Base-by-base conservation (phyloP, 2,888 invertebrate genomes). In the Seira musarum region DNA sequence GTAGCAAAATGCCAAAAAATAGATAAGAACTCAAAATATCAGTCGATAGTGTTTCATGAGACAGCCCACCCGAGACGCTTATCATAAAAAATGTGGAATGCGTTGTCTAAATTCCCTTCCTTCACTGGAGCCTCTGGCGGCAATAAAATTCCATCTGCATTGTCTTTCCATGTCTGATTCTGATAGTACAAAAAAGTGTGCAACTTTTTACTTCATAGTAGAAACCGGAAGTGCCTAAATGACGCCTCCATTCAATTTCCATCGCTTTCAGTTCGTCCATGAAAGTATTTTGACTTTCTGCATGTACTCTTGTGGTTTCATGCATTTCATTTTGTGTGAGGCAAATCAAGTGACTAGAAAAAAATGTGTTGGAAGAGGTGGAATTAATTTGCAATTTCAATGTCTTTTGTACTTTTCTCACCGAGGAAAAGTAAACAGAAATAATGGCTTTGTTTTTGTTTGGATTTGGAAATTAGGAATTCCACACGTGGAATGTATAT, bases 41-140 rank as follows among this genome's bases (percentile, higher is more conserved):
- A 30, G 30, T 53, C n/a, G 13, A 15, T 53, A 53, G 53, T 30
- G 30, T 30, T 30, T 5, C 2, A 30, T 30, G 2, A 30, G 8
- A 53, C 6, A 53, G 53, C 53, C 53, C 53, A 53, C 53, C 53
- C 53, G 53, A 17, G 53, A 53, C 53, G 53, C n/a, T 53, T 53
- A 30, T 30, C 30, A 30, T 30, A 30, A 30, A 30, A 30, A 30
- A 30, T 8, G 6, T 53, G 53, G 53, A 53, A 53, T 53, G 3
- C 15, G 15, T 30, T 30, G 30, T 8, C 30, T 30, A 8, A 2
- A 30, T 5, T 30, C 30, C 3, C 30, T 30, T 30, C 30, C 30
- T 30, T 30, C 8, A 8, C 8, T 30, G 30, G 30, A 30, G 30
- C 30, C 30, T 30, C 30, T 30, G 30, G 8, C 30, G 30, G 30